Evolutionary conservation across 2,888 invertebrate genomes (phyloP).

Genomic region (Drosophila ustulata): DNA sequence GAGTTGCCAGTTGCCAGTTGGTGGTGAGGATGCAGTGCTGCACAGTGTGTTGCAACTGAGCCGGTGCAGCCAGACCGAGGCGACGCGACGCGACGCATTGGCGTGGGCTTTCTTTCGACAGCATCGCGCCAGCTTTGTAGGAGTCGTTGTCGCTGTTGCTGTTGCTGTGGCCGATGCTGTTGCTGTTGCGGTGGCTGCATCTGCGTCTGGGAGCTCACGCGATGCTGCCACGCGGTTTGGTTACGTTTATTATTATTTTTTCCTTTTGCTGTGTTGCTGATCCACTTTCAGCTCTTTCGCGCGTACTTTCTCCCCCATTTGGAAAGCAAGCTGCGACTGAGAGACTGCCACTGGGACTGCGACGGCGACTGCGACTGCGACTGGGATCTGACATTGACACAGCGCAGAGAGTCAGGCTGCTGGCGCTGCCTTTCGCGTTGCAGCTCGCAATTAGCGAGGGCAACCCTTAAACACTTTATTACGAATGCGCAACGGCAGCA

Average conservation of each 20-base stretch:
- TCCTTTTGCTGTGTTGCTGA: slow-evolving; percentile 63
- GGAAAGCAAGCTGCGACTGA: slow-evolving; percentile 67
- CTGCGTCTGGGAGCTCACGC: slow-evolving; percentile 71
- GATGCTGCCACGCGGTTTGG: slow-evolving; percentile 80
- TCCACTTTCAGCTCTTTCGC: slow-evolving; percentile 79
- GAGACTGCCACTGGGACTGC: slow-evolving; percentile 23
- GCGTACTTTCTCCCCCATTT: slow-evolving; percentile 80
- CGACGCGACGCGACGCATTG: slow-evolving; percentile 44
- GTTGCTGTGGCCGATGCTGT: slow-evolving; percentile 10
- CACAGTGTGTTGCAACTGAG: slow-evolving; percentile 21
- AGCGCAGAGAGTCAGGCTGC: slow-evolving; percentile 4
- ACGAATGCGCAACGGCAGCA: neutral
- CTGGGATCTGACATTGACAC: slow-evolving; percentile 45
- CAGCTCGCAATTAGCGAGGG: slow-evolving; percentile 13
- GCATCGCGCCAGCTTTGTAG: slow-evolving; percentile 67
- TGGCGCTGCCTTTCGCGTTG: neutral
- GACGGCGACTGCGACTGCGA: slow-evolving; percentile 16
- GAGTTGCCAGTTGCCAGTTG: slow-evolving; percentile 1
- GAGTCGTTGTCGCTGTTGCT: slow-evolving; percentile 42
- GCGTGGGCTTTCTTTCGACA: slow-evolving; percentile 74
- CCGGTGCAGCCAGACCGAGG: slow-evolving; percentile 14
- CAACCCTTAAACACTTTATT: slow-evolving; percentile 10
- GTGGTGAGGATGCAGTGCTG: slow-evolving; percentile 42
- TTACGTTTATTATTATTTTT: slow-evolving; percentile 75
- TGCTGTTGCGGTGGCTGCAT: slow-evolving; percentile 32